Conservation (phyloP, 1,140 invertebrate genomes). For the Drosophila parvula region DNA sequence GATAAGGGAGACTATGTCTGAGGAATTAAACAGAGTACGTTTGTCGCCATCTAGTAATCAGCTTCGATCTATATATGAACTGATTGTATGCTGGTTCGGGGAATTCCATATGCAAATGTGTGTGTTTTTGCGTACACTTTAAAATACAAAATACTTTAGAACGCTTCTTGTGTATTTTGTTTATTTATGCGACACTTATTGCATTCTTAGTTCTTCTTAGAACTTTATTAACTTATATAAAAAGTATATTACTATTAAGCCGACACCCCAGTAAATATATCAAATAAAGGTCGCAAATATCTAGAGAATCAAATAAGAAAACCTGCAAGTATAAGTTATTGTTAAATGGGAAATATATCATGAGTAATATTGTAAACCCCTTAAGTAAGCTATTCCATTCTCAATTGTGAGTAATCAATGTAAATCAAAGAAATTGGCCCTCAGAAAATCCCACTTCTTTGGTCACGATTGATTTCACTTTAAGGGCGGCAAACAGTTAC, state of each 20-base stretch:
- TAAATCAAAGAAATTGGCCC: constrained; percentile 20
- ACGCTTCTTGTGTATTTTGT: neutral
- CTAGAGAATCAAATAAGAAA: too few relatives aligned
- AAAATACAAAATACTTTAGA: neutral
- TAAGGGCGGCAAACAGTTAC: constrained; percentile 44
- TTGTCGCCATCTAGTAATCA: neutral
- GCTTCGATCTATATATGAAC: neutral
- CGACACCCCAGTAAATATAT: neutral
- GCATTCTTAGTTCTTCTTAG: too few relatives aligned
- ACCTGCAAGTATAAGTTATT: too few relatives aligned
- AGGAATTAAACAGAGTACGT: neutral
- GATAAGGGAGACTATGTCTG: constrained; percentile 19
- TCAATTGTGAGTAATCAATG: constrained; percentile 33
- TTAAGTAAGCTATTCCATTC: constrained; percentile 7
- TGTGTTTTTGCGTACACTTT: neutral
- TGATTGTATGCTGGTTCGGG: constrained; percentile 15
- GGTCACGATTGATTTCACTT: constrained; percentile 21
- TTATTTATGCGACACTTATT: too few relatives aligned
- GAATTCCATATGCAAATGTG: constrained; percentile 7
- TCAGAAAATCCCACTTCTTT: neutral
- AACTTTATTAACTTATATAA: neutral
- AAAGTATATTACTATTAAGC: too few relatives aligned
- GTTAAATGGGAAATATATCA: neutral
- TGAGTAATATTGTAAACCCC: neutral
- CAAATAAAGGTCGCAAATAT: neutral